Base-by-base conservation (phyloP, 2,797 vertebrate genomes). In the Pipistrellus kuhlii region DNA sequence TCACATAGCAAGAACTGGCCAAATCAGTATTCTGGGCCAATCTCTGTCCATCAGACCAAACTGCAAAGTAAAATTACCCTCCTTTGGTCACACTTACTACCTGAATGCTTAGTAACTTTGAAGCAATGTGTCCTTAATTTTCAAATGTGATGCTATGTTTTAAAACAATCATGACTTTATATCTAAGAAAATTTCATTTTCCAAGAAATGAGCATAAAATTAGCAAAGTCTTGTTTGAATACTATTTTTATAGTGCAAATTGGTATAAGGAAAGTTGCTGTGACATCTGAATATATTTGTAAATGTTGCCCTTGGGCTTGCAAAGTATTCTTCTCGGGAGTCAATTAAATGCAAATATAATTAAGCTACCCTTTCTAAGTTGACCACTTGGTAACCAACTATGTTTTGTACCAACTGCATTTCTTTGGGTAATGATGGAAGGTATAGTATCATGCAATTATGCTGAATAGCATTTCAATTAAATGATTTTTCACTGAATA, bases 341-440 rank as follows among this genome's bases (percentile, higher is more conserved):
- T 92, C 81, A 97, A 96, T 51, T 4, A 44, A 95, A 91, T 93
- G 59, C 55, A 94, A 87, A 95, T 71, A 76, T 95, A 98, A 94
- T 85, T 88, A 95, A 97, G 84, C 59, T 95, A 88, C 27, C 72
- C 48, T 96, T 95, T 97, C 92, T 94, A 95, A 94, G 71, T 76
- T 44, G 96, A 88, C 25, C 62, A 91, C 81, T 93, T 96, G 95
- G 96, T 91, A 97, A 97, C 59, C 87, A 97, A 94, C 57, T n/a
- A 3, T 91, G 80, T 66, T 85, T 51, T 92, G 64, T 14, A 89
- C 59, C 69, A 96, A 90, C 23, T 57, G 35, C 6, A 90, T 90
- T 85, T 77, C 76, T 95, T 81, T 72, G 80, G 75, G 91, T 95
- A 93, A 93, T 81, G 92, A 94, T 25, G 6, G 81, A n/a, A 89